Base-by-base conservation (phyloP, 1,140 invertebrate species). In the Dryas iulia region DNA sequence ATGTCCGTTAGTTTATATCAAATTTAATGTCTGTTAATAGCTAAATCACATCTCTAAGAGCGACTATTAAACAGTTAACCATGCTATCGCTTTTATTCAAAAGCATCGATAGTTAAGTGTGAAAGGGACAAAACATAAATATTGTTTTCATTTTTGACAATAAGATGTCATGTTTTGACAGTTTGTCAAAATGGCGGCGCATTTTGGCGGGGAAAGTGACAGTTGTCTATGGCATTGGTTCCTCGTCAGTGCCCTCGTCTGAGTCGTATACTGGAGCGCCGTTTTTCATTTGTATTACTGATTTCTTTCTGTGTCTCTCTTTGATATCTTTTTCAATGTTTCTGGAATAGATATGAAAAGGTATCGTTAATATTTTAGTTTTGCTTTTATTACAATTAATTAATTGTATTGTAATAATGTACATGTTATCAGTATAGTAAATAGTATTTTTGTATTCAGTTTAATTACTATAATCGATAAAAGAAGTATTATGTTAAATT, bases 211-310 rank as follows among this genome's bases (percentile, higher is more conserved):
- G 64, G 74, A 53, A 66, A 70, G 69, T 77, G 73, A 79, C 72
- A 71, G 12, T 73, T 77, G 69, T 84, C 73, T 91, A 92, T 81
- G 90, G 84, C 75, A 92, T 79, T 14, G 89, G 80, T 71, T 92
- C 92, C 64, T 92, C 92, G 47, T 92, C 92, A 0, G 89, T 92
- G 18, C 89, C 92, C 21, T 92, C 92, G 23, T 92, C 92, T 0
- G 92, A 92, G 59, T 92, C 90, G 69, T 91, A 91, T 7, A 92
- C 92, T 0, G 90, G 92, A 0, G 90, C 91, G 35, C 92, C 92
- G 71, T 92, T 90, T 67, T 90, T 91, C 92, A 92, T 90, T 77
- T 92, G 92, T 53, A 92, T 92, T 12, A 92, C 92, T 1, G 92
- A 92, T 73, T 91, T 92, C 80, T 92, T 92, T 58, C 92, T 86